phyloP scores from a whole-genome alignment of 2,113 vertebrate species.

The Laticauda laticaudata region DNA sequence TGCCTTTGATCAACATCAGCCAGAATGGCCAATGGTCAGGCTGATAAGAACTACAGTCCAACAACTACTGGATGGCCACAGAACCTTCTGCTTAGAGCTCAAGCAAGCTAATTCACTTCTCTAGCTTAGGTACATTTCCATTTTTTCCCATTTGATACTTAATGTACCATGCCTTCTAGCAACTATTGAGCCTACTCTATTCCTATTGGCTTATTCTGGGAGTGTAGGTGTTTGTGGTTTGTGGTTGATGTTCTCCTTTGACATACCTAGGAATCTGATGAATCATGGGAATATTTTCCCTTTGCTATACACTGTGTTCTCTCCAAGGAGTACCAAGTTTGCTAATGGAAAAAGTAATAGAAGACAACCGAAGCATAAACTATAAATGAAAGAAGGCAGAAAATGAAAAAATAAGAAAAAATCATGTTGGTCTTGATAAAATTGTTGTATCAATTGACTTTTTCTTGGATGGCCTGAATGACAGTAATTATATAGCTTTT shows the following conservation, averaged over 20 bases:
- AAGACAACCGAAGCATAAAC: neutral
- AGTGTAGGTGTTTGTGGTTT: neutral
- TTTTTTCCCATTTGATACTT: neutral
- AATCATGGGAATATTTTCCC: neutral
- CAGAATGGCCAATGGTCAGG: neutral
- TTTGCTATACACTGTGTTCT: neutral
- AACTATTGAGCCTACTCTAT: neutral
- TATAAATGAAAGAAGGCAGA: neutral
- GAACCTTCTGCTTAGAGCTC: neutral
- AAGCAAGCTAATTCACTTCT: neutral
- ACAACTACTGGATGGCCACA: neutral
- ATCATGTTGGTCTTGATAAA: neutral
- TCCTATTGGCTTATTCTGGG: neutral
- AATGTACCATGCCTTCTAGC: neutral
- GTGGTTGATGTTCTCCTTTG: neutral
- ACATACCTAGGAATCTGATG: neutral
- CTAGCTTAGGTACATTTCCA: neutral
- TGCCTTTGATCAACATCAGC: neutral
- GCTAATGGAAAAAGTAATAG: neutral
- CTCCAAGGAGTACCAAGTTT: neutral
- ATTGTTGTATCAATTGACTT: fast-evolving
- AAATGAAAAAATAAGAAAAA: fast-evolving
- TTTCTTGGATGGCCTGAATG: fast-evolving
- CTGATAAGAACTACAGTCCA: neutral
- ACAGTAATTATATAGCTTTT: neutral